Evolutionary conservation across 2,797 vertebrate genomes (phyloP).

Genomic region (Sebastes paucispinis): DNA sequence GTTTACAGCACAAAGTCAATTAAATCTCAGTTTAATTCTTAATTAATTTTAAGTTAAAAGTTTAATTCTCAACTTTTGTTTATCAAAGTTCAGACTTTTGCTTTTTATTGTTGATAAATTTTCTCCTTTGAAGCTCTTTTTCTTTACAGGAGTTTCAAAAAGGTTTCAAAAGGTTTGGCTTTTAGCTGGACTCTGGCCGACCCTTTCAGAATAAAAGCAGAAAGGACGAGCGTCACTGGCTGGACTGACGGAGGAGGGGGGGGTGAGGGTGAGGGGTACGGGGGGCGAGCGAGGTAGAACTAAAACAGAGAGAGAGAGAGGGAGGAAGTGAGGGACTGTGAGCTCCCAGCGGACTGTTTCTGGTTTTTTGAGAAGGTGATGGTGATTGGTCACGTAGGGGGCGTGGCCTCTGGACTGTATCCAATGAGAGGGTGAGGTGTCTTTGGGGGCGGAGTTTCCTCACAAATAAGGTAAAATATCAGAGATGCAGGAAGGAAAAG

Average conservation of each 20-base stretch:
- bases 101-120: conserved; percentile 48
- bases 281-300: conserved; percentile 23
- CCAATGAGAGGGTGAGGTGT: conserved; percentile 2
- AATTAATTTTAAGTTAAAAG: not conserved
- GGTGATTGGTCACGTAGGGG: conserved; percentile 15
- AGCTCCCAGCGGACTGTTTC: conserved; percentile 38
- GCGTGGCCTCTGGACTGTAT: conserved; percentile 34
- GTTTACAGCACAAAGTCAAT: not conserved
- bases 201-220: conserved; percentile 68
- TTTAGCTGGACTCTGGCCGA: conserved; percentile 66
- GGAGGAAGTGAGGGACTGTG: conserved; percentile 2
- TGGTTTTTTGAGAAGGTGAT: conserved; percentile 24
- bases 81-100: not conserved
- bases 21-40: not conserved
- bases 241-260: conserved; percentile 54
- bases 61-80: not conserved
- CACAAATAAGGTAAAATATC: conserved; percentile 30
- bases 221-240: conserved; percentile 53
- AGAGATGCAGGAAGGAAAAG: conserved; percentile 15
- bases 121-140: conserved; percentile 60
- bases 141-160: conserved; percentile 67
- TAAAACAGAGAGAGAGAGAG: conserved; percentile 1
- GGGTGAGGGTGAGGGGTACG: conserved; percentile 6
- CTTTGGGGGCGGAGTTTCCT: not conserved
- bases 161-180: conserved; percentile 22